Evolutionary conservation across 2,888 invertebrate species (phyloP).

Genomic region (Pyrrhia umbra): DNA sequence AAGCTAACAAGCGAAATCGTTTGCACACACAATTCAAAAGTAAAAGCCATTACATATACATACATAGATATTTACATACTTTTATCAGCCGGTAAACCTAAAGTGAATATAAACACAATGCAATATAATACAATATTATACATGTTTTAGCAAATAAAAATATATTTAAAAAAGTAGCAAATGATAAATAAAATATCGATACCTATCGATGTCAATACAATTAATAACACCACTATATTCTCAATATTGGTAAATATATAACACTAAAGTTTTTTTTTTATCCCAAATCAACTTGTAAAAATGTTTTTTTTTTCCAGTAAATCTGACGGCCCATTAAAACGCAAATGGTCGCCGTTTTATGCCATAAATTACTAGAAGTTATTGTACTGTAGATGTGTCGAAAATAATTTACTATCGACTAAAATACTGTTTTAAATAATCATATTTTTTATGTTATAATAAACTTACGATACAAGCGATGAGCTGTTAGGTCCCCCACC

Average conservation of each 20-base stretch:
- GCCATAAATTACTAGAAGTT: not conserved
- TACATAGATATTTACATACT: conserved; percentile 46
- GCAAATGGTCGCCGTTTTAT: too few relatives aligned
- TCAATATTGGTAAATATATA: not conserved
- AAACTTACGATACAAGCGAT: conserved; percentile 52
- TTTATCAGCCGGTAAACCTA: conserved; percentile 30
- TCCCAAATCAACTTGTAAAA: too few relatives aligned
- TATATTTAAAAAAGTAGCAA: not conserved
- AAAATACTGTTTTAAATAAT: not conserved
- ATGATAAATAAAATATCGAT: not conserved
- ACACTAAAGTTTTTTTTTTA: too few relatives aligned
- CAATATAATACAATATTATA: conserved; percentile 32
- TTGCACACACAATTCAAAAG: conserved; percentile 50
- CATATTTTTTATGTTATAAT: conserved; percentile 15
- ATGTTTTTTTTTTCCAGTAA: too few relatives aligned
- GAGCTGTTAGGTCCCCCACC: conserved; percentile 56
- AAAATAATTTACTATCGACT: not conserved
- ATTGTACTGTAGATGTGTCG: too few relatives aligned
- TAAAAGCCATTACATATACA: conserved; percentile 48
- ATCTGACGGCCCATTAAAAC: too few relatives aligned
- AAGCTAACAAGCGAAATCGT: conserved; percentile 51
- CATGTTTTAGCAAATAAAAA: not conserved
- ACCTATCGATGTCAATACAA: too few relatives aligned
- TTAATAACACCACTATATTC: too few relatives aligned
- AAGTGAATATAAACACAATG: conserved; percentile 24